These are phyloP conservation scores for Ispidina picta DNA, from an alignment of 2,797 vertebrate species.

Conservation along the genomic window DNA sequence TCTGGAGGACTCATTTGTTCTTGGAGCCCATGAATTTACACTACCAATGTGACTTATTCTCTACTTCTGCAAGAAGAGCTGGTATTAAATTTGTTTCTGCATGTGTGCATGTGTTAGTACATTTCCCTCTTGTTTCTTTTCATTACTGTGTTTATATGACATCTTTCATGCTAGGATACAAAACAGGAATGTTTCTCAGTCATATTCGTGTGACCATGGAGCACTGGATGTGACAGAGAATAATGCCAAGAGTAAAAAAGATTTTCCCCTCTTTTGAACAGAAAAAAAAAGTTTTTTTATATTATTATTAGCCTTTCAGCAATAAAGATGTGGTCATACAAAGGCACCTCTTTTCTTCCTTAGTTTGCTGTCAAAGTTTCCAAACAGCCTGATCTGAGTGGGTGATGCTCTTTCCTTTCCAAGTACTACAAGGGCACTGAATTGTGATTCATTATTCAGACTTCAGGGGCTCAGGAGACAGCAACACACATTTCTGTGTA, in stretches of 20 bases:
- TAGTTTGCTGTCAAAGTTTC: neutral
- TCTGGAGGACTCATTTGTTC: constrained; percentile 41
- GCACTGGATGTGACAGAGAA: neutral
- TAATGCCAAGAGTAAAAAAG: neutral
- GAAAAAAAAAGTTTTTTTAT: neutral
- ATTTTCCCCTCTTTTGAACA: neutral
- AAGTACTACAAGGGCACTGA: neutral
- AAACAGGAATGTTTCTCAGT: neutral
- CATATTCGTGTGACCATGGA: neutral
- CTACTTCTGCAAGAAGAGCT: neutral
- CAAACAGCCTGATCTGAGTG: neutral
- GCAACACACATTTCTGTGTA: neutral
- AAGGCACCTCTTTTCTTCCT: neutral
- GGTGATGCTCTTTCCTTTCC: neutral
- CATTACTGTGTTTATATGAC: neutral
- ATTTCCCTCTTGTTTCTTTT: neutral
- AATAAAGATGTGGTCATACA: neutral
- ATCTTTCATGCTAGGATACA: neutral
- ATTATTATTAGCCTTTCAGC: neutral
- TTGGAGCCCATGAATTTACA: constrained; percentile 27
- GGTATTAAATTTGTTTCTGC: neutral
- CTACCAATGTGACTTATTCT: constrained; percentile 29
- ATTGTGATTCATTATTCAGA: neutral
- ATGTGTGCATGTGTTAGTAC: neutral
- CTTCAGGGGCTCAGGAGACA: constrained; percentile 1